Evolutionary conservation across 1,140 invertebrate genomes (phyloP).

Genomic region (Drosophila sp.): DNA sequence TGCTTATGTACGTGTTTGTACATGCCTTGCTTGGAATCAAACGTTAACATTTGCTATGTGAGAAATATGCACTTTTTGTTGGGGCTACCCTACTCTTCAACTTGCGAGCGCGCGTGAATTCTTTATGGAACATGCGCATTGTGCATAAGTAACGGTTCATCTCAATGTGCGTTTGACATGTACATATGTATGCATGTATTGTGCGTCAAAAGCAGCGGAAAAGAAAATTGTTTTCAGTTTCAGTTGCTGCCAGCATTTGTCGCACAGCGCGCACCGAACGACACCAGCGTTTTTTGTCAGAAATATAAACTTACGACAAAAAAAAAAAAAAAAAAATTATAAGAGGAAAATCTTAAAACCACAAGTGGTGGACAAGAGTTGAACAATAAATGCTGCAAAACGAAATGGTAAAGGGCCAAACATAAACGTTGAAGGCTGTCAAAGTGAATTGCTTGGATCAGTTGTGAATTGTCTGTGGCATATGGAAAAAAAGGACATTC

Average conservation of each 20-base stretch:
- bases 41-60: no score
- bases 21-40: no score
- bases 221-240: constrained; percentile 54
- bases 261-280: constrained; percentile 26
- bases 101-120: constrained; percentile 1
- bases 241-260: constrained; percentile 49
- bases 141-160: constrained; percentile 45
- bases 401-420: constrained; percentile 26
- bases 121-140: constrained; percentile 34
- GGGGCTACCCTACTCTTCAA: not conserved
- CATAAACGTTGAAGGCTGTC: not conserved
- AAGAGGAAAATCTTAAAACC: constrained; percentile 8
- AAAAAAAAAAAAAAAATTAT: constrained; percentile 13
- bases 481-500: constrained; percentile 54
- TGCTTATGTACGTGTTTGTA: no score
- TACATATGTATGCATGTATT: constrained; percentile 24
- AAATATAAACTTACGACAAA: constrained; percentile 3
- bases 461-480: constrained; percentile 34
- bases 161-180: constrained; percentile 28
- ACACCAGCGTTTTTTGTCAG: constrained; percentile 30
- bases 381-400: constrained; percentile 26
- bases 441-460: not conserved
- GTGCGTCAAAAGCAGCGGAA: constrained; percentile 29
- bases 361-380: constrained; percentile 39
- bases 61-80: constrained; percentile 7